These are phyloP conservation scores for Campylomormyrus numenius DNA, from an alignment of 2,113 vertebrate genomes.

Conservation along the genomic window DNA sequence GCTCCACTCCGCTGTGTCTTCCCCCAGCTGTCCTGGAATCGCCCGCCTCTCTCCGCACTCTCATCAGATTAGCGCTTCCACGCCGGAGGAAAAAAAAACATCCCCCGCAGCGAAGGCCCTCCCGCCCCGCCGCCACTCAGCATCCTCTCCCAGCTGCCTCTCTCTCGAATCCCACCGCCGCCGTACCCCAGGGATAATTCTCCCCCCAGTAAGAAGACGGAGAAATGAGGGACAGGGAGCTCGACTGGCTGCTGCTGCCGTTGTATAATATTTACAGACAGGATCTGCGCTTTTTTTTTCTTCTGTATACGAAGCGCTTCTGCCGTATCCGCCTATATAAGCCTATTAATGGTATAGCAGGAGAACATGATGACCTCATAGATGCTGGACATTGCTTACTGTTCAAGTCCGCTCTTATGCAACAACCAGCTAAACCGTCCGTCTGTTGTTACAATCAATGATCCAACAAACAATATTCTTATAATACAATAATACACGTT, in stretches of 20 bases:
- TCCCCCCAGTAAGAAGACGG: neutral
- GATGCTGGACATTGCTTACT: slow-evolving; percentile 2
- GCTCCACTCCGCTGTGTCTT: neutral
- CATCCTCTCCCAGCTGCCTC: slow-evolving; percentile 8
- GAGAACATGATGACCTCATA: slow-evolving; percentile 20
- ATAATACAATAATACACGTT: neutral
- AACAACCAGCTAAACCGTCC: neutral
- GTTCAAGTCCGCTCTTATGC: slow-evolving; percentile 14
- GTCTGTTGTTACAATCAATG: neutral
- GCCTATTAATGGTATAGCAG: slow-evolving; percentile 34
- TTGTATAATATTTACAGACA: slow-evolving; percentile 18
- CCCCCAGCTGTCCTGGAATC: slow-evolving; percentile 13
- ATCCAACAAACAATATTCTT: neutral
- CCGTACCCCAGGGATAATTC: neutral
- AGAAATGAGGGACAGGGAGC: neutral
- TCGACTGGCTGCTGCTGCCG: neutral
- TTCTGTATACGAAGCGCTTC: neutral
- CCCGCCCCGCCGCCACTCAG: neutral
- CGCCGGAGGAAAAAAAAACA: neutral
- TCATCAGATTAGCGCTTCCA: slow-evolving; percentile 18
- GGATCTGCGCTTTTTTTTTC: neutral
- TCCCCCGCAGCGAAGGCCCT: slow-evolving; percentile 5
- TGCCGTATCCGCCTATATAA: slow-evolving; percentile 24
- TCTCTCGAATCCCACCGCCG: neutral
- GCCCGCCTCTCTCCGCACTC: slow-evolving; percentile 14